These are phyloP conservation scores for Epirrhoe alternata DNA, from an alignment of 2,888 invertebrate genomes.

Conservation along the genomic window DNA sequence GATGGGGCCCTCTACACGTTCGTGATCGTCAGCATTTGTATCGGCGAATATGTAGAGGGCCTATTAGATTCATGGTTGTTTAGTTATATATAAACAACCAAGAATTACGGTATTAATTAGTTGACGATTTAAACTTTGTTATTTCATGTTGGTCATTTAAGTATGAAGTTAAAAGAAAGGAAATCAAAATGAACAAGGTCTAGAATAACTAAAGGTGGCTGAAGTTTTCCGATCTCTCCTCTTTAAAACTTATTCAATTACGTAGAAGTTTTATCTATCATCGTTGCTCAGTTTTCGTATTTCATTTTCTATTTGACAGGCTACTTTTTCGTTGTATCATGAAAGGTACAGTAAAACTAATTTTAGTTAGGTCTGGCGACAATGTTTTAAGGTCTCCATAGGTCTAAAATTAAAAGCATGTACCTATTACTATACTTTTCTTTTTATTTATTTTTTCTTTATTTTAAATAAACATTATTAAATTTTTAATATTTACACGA, in stretches of 20 bases:
- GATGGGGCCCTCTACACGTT: too few species aligned
- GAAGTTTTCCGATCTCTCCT: conserved; percentile 28
- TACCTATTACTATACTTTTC: too few species aligned
- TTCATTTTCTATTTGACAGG: conserved; percentile 6
- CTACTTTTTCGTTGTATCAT: not conserved
- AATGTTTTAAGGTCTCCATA: too few species aligned
- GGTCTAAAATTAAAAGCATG: too few species aligned
- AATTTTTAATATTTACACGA: too few species aligned
- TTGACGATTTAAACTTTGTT: not conserved
- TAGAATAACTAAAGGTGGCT: conserved; percentile 15
- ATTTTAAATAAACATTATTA: too few species aligned
- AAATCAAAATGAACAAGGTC: conserved; percentile 16
- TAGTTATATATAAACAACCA: not conserved
- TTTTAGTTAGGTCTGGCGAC: too few species aligned
- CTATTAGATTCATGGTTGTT: not conserved
- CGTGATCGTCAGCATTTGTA: too few species aligned
- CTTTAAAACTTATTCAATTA: conserved; percentile 34
- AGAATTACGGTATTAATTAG: too few species aligned
- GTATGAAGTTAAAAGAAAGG: not conserved
- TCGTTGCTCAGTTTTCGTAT: conserved; percentile 15
- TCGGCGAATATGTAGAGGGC: too few species aligned
- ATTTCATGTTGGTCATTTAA: not conserved
- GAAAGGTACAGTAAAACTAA: too few species aligned
- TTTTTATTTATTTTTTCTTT: too few species aligned
- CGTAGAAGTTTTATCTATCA: conserved; percentile 31